Base-by-base conservation (phyloP, 1,140 invertebrate genomes). In the Diploscapter pachys region DNA sequence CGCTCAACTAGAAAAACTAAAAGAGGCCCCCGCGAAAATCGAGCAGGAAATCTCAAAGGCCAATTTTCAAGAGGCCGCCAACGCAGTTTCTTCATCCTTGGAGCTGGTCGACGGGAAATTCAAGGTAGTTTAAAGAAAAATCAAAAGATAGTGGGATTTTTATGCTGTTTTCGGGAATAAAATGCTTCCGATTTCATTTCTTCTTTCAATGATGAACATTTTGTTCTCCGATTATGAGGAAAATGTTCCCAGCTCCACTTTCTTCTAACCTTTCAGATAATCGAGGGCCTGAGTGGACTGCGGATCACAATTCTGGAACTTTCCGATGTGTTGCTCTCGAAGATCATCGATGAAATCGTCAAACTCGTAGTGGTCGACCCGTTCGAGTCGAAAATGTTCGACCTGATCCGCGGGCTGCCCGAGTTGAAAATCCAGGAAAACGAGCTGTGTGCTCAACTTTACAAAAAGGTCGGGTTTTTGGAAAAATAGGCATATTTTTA, bases 1-100 rank as follows among this genome's bases (percentile, higher is more conserved):
- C 53, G 61, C 81, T 8, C 81, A 85, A 79, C 81, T 84, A 49
- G 77, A 85, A 55, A 80, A 83, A 55, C 80, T 83, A 13, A 83
- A 83, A 68, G 62, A 85, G 48, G 76, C 84, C 51, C 80, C 85
- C 50, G 66, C 63, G 48, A 70, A 66, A 8, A 73, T 85, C 13
- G 83, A 81, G 6, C 66, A 67, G 51, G 69, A 76, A 9, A 63
- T 83, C 6, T 31, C 70, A 50, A 63, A 81, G n/a, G 59, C 74
- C 8, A 70, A 82, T 51, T 83, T 76, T 56, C 54, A 74, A 51
- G 80, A 80, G 61, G 78, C 83, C n/a, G 80, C 82, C n/a, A 62
- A 79, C 11, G 73, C 73, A 6, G 76, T 83, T 67, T 68, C 5
- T 68, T 59, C 57, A 55, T 68, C 51, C 53, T 52, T 52, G 57